Percentiles rank a stretch among this genome's conserved stretches.
Conservation (phyloP, 2,113 vertebrate genomes). For the Eleginops maclovinus region DNA sequence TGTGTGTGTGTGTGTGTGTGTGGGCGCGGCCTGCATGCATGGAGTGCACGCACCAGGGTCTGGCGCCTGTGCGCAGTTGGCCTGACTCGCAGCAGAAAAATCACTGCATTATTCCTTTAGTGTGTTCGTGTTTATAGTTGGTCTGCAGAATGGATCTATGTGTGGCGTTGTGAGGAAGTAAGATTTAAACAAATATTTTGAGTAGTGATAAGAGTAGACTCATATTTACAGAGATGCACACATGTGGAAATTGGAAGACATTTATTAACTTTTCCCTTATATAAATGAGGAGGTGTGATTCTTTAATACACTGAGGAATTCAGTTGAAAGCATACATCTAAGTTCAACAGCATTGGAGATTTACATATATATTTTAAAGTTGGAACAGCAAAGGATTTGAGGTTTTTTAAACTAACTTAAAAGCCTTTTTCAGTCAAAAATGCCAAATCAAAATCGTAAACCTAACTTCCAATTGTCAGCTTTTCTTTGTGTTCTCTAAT, state of each 20-base stretch:
- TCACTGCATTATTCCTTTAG: slow-evolving; percentile 30
- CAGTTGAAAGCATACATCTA: background rate
- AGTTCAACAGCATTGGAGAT: background rate
- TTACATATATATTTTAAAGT: too few relatives aligned
- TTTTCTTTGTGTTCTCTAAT: background rate
- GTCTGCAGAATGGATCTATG: background rate
- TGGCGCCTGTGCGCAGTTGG: slow-evolving; percentile 73
- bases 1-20: slow-evolving; percentile 40
- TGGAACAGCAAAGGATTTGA: too few relatives aligned
- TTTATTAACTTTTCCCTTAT: background rate
- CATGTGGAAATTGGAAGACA: background rate
- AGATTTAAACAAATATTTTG: background rate
- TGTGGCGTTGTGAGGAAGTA: background rate
- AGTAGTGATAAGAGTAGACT: too few relatives aligned
- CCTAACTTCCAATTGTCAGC: background rate
- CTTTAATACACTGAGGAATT: background rate
- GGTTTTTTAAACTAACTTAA: background rate
- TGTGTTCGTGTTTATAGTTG: background rate
- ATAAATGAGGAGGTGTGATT: background rate
- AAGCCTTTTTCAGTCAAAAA: background rate
- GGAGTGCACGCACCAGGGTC: slow-evolving; percentile 62
- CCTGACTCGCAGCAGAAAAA: slow-evolving; percentile 43
- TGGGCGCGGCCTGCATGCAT: slow-evolving; percentile 38
- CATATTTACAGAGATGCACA: too few relatives aligned
- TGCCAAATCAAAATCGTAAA: background rate